phyloP scores from a whole-genome alignment of 2,113 vertebrate species.

The Solenodon paradoxus region DNA sequence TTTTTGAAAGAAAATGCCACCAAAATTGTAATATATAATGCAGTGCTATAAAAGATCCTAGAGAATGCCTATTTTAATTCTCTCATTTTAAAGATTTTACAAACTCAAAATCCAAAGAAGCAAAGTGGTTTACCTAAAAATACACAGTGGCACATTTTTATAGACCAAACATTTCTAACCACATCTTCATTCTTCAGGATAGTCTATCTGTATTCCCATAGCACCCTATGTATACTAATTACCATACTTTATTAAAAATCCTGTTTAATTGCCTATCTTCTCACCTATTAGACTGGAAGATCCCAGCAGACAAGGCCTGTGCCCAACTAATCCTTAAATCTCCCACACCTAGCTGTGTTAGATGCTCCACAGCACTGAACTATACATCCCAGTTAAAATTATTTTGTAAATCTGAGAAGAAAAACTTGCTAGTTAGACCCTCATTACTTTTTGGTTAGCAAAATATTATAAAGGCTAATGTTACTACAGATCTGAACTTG shows the following conservation, averaged over 20 bases:
- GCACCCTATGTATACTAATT: background rate
- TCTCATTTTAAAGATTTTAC: background rate
- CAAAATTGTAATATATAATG: background rate
- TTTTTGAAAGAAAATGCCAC: slow-evolving; percentile 22
- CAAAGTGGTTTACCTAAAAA: slow-evolving; percentile 12
- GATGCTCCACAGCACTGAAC: background rate
- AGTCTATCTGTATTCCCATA: background rate
- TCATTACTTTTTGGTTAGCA: background rate
- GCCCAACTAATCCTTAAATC: background rate
- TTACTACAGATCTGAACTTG: background rate
- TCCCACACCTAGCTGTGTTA: background rate
- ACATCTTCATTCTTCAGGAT: background rate
- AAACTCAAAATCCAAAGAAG: slow-evolving; percentile 14
- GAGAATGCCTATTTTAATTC: background rate
- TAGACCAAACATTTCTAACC: background rate
- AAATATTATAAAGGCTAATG: background rate
- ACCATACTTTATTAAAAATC: slow-evolving; percentile 27
- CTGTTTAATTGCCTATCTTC: background rate
- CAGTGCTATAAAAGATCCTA: background rate
- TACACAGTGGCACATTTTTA: background rate
- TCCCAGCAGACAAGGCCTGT: background rate
- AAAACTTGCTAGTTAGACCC: background rate
- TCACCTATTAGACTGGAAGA: background rate
- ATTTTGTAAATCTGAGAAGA: slow-evolving; percentile 9
- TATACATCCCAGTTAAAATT: background rate